Percentiles rank a stretch among this genome's conserved stretches.
Evolutionary conservation across 2,797 vertebrate species (phyloP).

Genomic region (Mallotus villosus): DNA sequence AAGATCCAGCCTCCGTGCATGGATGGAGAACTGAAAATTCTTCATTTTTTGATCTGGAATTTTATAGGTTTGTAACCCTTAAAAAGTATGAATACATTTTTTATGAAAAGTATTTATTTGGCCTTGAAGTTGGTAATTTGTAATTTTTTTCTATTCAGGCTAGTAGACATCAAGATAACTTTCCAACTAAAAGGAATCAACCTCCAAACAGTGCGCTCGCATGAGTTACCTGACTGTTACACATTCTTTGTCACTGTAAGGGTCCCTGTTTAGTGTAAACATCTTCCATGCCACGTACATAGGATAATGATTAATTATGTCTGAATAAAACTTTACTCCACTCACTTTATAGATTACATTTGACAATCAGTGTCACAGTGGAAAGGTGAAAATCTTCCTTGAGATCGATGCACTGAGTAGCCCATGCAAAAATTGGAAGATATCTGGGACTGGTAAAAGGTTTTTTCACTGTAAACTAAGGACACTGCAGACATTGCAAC

Average conservation of each 20-base stretch:
- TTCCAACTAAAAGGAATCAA: slow-evolving; percentile 92
- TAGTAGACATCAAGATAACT: slow-evolving; percentile 83
- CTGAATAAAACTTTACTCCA: neutral
- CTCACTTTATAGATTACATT: slow-evolving; percentile 83
- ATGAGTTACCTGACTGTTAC: slow-evolving; percentile 92
- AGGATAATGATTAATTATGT: neutral
- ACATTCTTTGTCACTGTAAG: slow-evolving; percentile 83
- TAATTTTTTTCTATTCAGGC: slow-evolving; percentile 66
- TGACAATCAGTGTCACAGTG: slow-evolving; percentile 92
- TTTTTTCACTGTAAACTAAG: slow-evolving; percentile 16
- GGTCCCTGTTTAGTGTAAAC: slow-evolving; percentile 26
- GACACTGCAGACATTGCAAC: neutral
- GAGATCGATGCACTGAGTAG: slow-evolving; percentile 82
- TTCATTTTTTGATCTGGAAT: slow-evolving; percentile 74
- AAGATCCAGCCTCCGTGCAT: slow-evolving; percentile 55
- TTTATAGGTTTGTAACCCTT: slow-evolving; percentile 67
- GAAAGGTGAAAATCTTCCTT: slow-evolving; percentile 90
- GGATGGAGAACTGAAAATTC: slow-evolving; percentile 62
- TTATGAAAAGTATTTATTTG: neutral
- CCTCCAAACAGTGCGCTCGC: slow-evolving; percentile 85
- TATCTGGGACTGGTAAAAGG: slow-evolving; percentile 85
- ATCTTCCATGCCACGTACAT: neutral
- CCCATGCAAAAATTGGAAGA: slow-evolving; percentile 84
- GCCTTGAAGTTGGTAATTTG: neutral
- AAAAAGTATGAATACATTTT: neutral